Conservation (phyloP, 2,113 vertebrate species). For the Scortum barcoo region DNA sequence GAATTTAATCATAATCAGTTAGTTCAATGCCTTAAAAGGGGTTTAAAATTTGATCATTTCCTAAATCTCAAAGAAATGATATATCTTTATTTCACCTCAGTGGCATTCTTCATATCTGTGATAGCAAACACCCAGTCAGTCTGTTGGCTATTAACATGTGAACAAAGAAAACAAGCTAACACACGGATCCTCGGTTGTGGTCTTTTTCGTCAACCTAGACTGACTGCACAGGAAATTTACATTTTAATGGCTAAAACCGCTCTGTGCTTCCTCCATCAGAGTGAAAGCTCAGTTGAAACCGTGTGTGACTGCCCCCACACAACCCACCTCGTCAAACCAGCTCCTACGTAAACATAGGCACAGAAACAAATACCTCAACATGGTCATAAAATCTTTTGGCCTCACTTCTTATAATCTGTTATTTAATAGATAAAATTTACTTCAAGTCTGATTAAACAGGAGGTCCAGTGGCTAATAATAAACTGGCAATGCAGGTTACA, state of each 20-base stretch:
- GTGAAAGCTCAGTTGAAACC: conserved; percentile 76
- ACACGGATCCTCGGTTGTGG: conserved; percentile 36
- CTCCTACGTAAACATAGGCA: conserved; percentile 37
- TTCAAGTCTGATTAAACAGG: conserved; percentile 15
- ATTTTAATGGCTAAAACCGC: conserved; percentile 72
- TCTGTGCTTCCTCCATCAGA: conserved; percentile 52
- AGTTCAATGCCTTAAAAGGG: background rate
- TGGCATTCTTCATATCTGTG: background rate
- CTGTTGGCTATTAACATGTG: conserved; percentile 48
- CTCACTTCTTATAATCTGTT: conserved; percentile 15
- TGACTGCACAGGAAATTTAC: conserved; percentile 64
- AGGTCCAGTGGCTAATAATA: background rate
- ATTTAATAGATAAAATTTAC: conserved; percentile 13
- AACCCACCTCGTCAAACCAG: conserved; percentile 36
- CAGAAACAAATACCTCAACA: conserved; percentile 15
- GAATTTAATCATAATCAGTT: too few species aligned
- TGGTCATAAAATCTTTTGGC: conserved; percentile 35
- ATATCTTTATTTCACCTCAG: background rate
- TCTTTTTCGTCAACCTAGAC: conserved; percentile 25
- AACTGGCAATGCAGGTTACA: conserved; percentile 2
- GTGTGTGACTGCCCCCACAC: conserved; percentile 55
- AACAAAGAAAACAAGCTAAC: conserved; percentile 49
- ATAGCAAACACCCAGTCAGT: conserved; percentile 9
- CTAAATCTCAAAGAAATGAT: background rate
- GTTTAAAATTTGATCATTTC: background rate